Evolutionary conservation across 2,113 vertebrate species (phyloP), one percentile per base, ranked within the genome.

Genomic region (Mugil cephalus): DNA sequence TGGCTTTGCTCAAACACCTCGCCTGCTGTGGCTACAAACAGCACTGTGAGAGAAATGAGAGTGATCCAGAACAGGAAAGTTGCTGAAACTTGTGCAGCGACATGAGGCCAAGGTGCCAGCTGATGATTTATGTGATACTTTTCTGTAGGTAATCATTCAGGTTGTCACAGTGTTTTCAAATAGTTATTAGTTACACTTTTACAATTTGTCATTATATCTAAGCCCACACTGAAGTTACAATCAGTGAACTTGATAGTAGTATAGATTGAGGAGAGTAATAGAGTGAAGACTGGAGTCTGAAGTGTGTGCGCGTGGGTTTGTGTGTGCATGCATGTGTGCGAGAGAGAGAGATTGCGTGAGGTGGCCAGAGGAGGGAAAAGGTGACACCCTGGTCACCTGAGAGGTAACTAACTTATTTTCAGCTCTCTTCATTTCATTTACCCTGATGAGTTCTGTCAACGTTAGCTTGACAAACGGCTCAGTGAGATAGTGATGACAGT

Each of bases 361-460:
- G 30, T 12, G 17, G 34, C 17, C 4, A n/a, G 21, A 52, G 17
- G 6, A 47, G 7, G 11, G 19, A 36, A 69, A 72, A 40, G 19
- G 43, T 21, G 59, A 71, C 36, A 76, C 40, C 21, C 3, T 69
- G 40, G 63, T 74, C 46, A 67, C 46, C 59, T 40, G 75, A 84
- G 61, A 68, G 58, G 61, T 66, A 79, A 74, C 72, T 60, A 24
- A 45, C 76, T 80, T 60, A 73, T 67, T 74, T 43, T 74, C 68
- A 61, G 62, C 70, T 66, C 43, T 56, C 19, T 38, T 81, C 50
- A 47, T 73, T 60, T 81, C 18, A 59, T 80, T 85, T 64, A 64
- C 62, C 6, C 59, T 65, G 74, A 81, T 74, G 74, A 67, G 72
- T 52, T 80, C 73, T 80, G 76, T 69, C 79, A 79, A 54, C 21